Conservation (phyloP, 2,888 invertebrate species). For the Nineta flava region DNA sequence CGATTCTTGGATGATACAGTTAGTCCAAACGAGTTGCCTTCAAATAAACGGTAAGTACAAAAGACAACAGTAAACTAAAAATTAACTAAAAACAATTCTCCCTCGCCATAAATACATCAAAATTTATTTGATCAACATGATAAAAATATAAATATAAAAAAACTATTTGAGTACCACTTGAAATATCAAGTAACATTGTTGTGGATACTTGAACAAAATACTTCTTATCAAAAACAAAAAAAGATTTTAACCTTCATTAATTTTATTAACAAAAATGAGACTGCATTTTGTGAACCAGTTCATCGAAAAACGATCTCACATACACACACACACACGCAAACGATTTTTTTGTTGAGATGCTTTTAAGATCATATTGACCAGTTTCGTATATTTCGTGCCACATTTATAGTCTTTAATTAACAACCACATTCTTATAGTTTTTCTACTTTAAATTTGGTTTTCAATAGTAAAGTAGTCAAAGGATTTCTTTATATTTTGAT, state of each 20-base stretch:
- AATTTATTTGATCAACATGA: background rate
- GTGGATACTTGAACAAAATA: background rate
- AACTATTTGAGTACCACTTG: background rate
- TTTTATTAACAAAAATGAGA: background rate
- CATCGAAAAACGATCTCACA: too few species aligned
- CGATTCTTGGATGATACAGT: constrained; percentile 74
- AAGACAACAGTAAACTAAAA: background rate
- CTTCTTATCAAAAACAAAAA: background rate
- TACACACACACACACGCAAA: too few species aligned
- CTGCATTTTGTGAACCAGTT: background rate
- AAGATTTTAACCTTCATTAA: background rate
- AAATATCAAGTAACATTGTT: background rate
- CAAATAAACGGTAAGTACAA: constrained; percentile 47
- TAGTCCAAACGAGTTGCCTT: constrained; percentile 52
- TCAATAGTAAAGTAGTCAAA: too few species aligned
- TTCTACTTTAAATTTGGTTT: too few species aligned
- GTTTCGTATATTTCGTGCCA: too few species aligned
- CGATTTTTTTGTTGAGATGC: too few species aligned
- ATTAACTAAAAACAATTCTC: background rate
- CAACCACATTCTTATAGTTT: too few species aligned
- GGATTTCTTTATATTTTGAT: too few species aligned
- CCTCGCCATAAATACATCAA: background rate
- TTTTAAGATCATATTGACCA: too few species aligned
- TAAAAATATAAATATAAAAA: background rate
- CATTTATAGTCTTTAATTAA: too few species aligned